Base-by-base conservation (phyloP, 2,888 invertebrate genomes). In the Notodromas monacha region DNA sequence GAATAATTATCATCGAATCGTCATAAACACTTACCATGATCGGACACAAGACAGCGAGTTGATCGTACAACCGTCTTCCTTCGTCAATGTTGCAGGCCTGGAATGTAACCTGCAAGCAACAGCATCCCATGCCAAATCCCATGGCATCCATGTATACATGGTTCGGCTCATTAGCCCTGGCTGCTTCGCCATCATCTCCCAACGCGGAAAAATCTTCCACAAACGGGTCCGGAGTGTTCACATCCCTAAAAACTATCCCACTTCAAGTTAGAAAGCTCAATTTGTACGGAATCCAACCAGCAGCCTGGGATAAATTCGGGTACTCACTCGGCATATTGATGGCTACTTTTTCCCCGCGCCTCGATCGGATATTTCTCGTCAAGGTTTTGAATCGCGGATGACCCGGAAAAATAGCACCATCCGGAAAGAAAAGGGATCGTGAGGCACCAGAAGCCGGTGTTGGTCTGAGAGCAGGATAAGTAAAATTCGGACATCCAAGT, bases 101-200 rank as follows among this genome's bases (percentile, higher is more conserved):
- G 56, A 96, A 92, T 30, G 81, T 84, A 33, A 84, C 59, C 50
- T 92, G 92, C 26, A 92, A 58, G 46, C 89, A 92, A 43, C 79
- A 84, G 49, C 86, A 86, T 15, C 96, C 96, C 96, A 96, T 96
- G 32, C 89, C 92, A 49, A 96, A 96, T 14, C 89, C 92, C 92
- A 96, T 92, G 2, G 84, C 79, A 51, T 99, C 96, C 68, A 96
- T 68, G 44, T 92, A 84, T 37, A 99, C 73, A 43, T 81, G 76
- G 54, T 89, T 74, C 0, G 73, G 72, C 42, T 63, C 56, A 0
- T 72, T 70, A 2, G 65, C 65, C 8, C 40, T 44, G 30, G 60
- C 58, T 30, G 64, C 62, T 38, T 58, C 53, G 34, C 52, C 51
- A 4, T 67, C 65, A 44, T 73, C 73, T 1, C 56, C 58, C n/a